These are phyloP conservation scores for Drosophila quasianomalipes DNA, from an alignment of 2,888 invertebrate genomes.

Conservation along the genomic window DNA sequence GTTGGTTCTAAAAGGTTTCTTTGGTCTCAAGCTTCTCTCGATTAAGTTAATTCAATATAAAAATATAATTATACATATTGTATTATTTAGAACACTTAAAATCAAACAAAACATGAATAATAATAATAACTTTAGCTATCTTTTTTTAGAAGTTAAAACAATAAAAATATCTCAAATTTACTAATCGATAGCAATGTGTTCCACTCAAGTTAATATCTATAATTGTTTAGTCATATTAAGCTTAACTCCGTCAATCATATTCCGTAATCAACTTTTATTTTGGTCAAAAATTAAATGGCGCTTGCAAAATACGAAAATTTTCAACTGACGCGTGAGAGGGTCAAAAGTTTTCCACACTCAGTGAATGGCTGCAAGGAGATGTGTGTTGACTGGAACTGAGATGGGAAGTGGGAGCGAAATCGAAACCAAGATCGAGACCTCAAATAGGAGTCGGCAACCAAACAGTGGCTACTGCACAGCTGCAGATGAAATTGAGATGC, in stretches of 20 bases:
- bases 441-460: slow-evolving; percentile 32
- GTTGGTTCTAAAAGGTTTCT: not conserved
- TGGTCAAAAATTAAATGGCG: slow-evolving; percentile 56
- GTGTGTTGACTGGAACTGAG: slow-evolving; percentile 22
- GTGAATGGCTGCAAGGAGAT: slow-evolving; percentile 26
- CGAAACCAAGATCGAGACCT: slow-evolving; percentile 33
- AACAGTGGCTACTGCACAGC: slow-evolving; percentile 70
- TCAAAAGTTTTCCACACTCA: slow-evolving; percentile 64
- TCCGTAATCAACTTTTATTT: slow-evolving; percentile 42
- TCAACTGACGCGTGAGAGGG: slow-evolving; percentile 70
- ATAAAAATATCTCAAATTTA: not conserved
- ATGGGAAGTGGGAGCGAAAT: slow-evolving; percentile 16
- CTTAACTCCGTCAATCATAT: slow-evolving; percentile 36
- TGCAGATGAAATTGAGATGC: slow-evolving; percentile 72
- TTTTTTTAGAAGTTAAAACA: not conserved
- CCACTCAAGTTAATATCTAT: not conserved
- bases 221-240: slow-evolving; percentile 8
- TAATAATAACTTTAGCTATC: not conserved
- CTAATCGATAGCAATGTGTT: slow-evolving; percentile 1
- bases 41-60: not conserved
- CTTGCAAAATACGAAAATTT: slow-evolving; percentile 60
- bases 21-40: not conserved
- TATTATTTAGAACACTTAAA: too few species aligned
- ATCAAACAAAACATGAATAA: not conserved
- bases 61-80: not conserved